Evolutionary conservation across 2,888 invertebrate genomes (phyloP).

Genomic region (Ischnus inquisitorius): DNA sequence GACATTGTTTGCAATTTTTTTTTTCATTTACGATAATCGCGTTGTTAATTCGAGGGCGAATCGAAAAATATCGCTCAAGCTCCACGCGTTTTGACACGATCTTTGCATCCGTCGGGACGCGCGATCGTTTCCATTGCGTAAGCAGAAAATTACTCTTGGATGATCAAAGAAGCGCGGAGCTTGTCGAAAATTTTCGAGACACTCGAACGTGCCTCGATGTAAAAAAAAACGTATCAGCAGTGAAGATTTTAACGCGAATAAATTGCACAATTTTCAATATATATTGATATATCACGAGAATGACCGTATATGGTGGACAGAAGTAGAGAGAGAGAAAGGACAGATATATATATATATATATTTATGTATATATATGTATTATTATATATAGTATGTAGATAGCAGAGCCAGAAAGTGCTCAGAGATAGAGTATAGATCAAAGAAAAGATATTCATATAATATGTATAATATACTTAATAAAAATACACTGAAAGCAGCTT

Average conservation of each 20-base stretch:
- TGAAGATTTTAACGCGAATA: constrained; percentile 43
- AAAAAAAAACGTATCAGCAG: constrained; percentile 17
- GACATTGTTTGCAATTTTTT: constrained; percentile 47
- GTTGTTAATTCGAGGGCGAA: background rate
- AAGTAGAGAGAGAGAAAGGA: constrained; percentile 60
- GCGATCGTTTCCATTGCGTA: background rate
- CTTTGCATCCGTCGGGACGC: background rate
- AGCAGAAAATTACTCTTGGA: background rate
- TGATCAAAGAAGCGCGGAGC: constrained; percentile 22
- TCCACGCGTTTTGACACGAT: background rate
- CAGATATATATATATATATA: constrained; percentile 54
- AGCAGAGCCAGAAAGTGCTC: constrained; percentile 67
- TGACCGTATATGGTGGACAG: constrained; percentile 60
- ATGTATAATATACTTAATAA: constrained; percentile 78
- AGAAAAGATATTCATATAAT: constrained; percentile 69
- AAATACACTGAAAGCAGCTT: constrained; percentile 85
- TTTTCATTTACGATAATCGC: constrained; percentile 23
- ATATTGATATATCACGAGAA: constrained; percentile 66
- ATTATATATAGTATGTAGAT: constrained; percentile 47
- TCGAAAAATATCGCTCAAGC: background rate
- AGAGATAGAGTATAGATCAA: constrained; percentile 74
- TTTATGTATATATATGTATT: constrained; percentile 65
- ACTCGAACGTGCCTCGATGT: constrained; percentile 20
- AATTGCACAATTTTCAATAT: constrained; percentile 58
- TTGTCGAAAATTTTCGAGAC: constrained; percentile 48